These are phyloP conservation scores for Emys orbicularis DNA, from an alignment of 2,797 vertebrate species.

Conservation along the genomic window DNA sequence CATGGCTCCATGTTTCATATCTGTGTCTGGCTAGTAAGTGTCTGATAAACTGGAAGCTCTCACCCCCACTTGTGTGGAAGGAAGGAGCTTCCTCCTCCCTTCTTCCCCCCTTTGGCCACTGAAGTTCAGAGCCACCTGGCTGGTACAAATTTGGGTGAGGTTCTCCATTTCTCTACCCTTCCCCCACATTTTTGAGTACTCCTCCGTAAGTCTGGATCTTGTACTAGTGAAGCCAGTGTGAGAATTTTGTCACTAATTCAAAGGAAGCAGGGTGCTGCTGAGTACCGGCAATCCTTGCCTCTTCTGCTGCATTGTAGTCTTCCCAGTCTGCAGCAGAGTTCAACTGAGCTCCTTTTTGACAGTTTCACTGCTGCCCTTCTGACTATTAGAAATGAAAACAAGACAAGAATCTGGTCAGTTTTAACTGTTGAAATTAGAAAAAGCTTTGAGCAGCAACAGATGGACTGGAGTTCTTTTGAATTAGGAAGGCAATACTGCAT, in stretches of 20 bases:
- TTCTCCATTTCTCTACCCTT: too few relatives aligned
- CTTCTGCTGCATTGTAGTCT: background rate
- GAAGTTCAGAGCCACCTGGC: too few relatives aligned
- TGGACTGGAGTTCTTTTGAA: too few relatives aligned
- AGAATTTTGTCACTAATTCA: background rate
- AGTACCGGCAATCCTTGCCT: background rate
- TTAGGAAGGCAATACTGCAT: too few relatives aligned
- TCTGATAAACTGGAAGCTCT: background rate
- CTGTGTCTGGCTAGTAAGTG: background rate
- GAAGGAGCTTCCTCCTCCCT: background rate
- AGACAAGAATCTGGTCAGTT: too few relatives aligned
- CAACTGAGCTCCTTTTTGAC: too few relatives aligned
- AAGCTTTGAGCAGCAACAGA: too few relatives aligned
- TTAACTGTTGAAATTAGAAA: too few relatives aligned
- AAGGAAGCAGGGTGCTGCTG: background rate
- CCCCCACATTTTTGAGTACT: too few relatives aligned
- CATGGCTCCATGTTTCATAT: background rate
- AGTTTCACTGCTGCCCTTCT: background rate
- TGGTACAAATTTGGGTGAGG: too few relatives aligned
- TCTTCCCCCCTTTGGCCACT: background rate
- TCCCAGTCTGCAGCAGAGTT: background rate
- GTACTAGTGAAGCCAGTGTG: background rate
- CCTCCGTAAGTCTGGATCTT: background rate
- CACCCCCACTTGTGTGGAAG: background rate
- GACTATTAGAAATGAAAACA: background rate